These are phyloP conservation scores for Drosophila pseudoobscura DNA, from an alignment of 1,140 invertebrate genomes.

Conservation along the genomic window DNA sequence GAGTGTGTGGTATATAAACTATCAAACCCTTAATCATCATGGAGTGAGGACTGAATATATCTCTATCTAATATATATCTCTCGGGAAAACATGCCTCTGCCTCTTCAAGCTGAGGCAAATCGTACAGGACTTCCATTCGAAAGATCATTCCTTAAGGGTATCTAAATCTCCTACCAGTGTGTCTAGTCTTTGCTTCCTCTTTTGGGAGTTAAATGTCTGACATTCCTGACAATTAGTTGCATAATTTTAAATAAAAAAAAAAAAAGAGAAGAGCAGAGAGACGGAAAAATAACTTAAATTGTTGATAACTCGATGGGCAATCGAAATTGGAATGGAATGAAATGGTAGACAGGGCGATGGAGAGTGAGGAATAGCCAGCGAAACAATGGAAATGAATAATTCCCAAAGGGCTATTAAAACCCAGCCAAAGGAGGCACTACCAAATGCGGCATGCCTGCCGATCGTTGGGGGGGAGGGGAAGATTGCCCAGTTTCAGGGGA, in stretches of 20 bases:
- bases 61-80: too few species aligned
- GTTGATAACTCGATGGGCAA: slow-evolving; percentile 62
- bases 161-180: too few species aligned
- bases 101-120: too few species aligned
- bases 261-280: slow-evolving; percentile 19
- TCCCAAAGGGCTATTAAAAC: slow-evolving; percentile 80
- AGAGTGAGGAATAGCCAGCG: too few species aligned
- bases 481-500: slow-evolving; percentile 47
- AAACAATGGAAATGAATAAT: slow-evolving; percentile 78
- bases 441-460: slow-evolving; percentile 49
- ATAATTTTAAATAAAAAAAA: slow-evolving; percentile 46
- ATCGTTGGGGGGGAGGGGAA: slow-evolving; percentile 64
- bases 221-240: slow-evolving; percentile 78
- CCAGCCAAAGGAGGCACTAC: slow-evolving; percentile 70
- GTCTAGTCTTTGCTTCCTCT: slow-evolving; percentile 13
- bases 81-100: too few species aligned
- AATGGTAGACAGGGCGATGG: neutral
- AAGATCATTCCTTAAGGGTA: too few species aligned
- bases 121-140: too few species aligned
- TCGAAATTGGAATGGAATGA: slow-evolving; percentile 39
- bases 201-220: slow-evolving; percentile 58
- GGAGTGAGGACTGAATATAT: too few species aligned
- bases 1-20: too few species aligned
- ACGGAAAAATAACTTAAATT: slow-evolving; percentile 63
- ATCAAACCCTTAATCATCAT: too few species aligned